phyloP scores from a whole-genome alignment of 2,888 invertebrate genomes.

The Ceriagrion tenellum region DNA sequence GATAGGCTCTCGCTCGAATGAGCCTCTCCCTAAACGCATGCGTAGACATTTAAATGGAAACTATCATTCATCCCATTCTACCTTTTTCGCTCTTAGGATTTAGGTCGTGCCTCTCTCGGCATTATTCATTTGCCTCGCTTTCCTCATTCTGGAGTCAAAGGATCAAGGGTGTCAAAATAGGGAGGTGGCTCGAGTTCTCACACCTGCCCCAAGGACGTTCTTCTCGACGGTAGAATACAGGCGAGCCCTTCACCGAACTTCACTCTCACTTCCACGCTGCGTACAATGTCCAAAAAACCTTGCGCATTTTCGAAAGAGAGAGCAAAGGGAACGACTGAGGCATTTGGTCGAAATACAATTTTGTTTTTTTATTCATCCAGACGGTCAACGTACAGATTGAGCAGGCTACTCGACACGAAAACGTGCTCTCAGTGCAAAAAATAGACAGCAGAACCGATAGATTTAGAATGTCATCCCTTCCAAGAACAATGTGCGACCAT shows the following conservation, averaged over 20 bases:
- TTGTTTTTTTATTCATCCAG: too few relatives aligned
- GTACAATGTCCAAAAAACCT: neutral
- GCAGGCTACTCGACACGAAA: too few relatives aligned
- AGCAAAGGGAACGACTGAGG: too few relatives aligned
- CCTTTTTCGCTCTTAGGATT: neutral
- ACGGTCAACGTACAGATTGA: too few relatives aligned
- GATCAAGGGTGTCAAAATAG: neutral
- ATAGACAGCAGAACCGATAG: too few relatives aligned
- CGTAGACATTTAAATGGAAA: neutral
- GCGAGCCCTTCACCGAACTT: neutral
- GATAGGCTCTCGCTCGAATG: neutral
- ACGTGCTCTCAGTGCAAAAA: too few relatives aligned
- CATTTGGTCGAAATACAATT: too few relatives aligned
- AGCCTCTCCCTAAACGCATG: neutral
- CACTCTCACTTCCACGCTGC: neutral
- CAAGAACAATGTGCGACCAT: too few relatives aligned
- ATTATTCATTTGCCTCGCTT: neutral
- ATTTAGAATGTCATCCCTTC: too few relatives aligned
- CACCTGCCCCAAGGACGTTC: neutral
- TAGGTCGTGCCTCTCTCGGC: neutral
- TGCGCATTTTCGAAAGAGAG: too few relatives aligned
- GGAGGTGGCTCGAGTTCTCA: neutral
- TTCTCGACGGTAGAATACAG: neutral
- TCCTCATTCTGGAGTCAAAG: conserved; percentile 4
- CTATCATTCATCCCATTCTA: neutral